These are phyloP conservation scores for Hydrolagus colliei DNA, from an alignment of 2,797 vertebrate genomes.

Conservation along the genomic window DNA sequence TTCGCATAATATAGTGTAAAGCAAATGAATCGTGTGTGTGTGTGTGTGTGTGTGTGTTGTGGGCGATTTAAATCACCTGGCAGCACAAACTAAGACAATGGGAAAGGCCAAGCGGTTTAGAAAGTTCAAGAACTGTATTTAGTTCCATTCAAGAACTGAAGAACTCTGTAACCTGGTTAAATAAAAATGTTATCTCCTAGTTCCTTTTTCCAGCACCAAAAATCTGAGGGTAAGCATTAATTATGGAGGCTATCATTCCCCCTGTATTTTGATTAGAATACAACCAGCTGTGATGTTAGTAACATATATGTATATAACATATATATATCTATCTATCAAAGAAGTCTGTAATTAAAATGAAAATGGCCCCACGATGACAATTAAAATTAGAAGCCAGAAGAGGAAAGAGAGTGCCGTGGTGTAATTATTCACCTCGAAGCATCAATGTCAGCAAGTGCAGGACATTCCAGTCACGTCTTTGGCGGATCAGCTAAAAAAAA, in stretches of 20 bases:
- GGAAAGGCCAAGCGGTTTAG: constrained; percentile 55
- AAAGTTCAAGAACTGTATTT: constrained; percentile 60
- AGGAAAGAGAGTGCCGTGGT: constrained; percentile 70
- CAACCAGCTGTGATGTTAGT: constrained; percentile 41
- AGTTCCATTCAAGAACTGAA: constrained; percentile 61
- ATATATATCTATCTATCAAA: constrained; percentile 73
- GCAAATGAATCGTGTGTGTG: no score
- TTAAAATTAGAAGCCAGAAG: constrained; percentile 78
- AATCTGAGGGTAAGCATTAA: constrained; percentile 76
- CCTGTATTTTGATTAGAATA: constrained; percentile 76
- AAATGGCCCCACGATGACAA: constrained; percentile 70
- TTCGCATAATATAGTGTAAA: no score
- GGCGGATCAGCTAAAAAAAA: constrained; percentile 75
- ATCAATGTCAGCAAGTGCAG: constrained; percentile 59
- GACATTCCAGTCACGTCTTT: constrained; percentile 69
- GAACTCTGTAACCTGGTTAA: constrained; percentile 73
- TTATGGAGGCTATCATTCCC: constrained; percentile 77
- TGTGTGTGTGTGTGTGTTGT: no score
- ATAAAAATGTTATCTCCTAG: constrained; percentile 77
- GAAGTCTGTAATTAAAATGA: constrained; percentile 77
- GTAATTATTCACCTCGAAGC: constrained; percentile 69
- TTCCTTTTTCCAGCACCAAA: constrained; percentile 67
- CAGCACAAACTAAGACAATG: constrained; percentile 6
- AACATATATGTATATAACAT: not conserved
- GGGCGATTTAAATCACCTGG: not conserved